Evolutionary conservation across 2,797 vertebrate genomes (phyloP), one percentile per base, ranked within the genome.

Genomic region (Eospalax fontanierii): DNA sequence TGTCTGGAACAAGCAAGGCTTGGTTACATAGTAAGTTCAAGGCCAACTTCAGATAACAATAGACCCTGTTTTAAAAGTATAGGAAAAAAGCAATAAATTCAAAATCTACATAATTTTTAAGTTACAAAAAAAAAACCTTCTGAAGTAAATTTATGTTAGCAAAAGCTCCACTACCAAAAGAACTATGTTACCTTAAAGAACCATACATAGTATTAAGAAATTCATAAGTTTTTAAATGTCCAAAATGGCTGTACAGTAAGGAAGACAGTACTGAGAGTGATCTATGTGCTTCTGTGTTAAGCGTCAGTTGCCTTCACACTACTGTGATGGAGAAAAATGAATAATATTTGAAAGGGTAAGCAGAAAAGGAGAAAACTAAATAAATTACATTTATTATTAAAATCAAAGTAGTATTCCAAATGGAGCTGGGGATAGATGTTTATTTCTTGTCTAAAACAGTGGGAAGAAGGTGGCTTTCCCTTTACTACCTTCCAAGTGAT

Each of bases 121-220:
- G 1, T 89, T 22, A 80, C 35, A 92, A 91, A 68, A 57, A 35
- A 35, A 57, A n/a, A n/a, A n/a, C n/a, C n/a, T 1, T 11, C 40
- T 73, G 82, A 82, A 87, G 35, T 85, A 87, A 78, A 79, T 78
- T 94, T 84, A 88, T 50, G 50, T 63, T 63, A 68, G 4, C 80
- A 89, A 79, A 33, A 75, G 2, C 1, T 0, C 2, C 19, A 22
- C 35, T 1, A 54, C 10, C 59, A 4, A 3, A 57, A 80, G 54
- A 71, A 65, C 1, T 83, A 14, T 2, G 40, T 22, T 63, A 19
- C 6, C 89, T 43, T 54, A 78, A 74, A 21, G 46, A 86, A 66
- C 2, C 4, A 8, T 82, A 24, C 46, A 57, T 28, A 66, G 33
- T 50, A 65, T 54, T 33, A 65, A 75, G 4, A 6, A 82, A 7